Base-by-base conservation (phyloP, 2,888 invertebrate genomes). In the Athetis lepigone region DNA sequence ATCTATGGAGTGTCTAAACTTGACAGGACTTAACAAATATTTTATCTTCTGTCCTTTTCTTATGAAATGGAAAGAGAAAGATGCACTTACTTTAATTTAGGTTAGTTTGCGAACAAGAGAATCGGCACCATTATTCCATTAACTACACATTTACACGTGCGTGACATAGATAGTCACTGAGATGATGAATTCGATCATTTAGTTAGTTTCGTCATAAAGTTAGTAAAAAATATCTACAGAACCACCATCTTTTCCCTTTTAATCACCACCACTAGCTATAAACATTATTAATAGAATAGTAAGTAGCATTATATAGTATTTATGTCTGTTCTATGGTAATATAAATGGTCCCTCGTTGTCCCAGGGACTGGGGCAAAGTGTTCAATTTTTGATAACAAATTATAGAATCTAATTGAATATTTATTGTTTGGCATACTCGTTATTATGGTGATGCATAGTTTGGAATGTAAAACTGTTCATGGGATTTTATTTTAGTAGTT, bases 251-350 rank as follows among this genome's bases (percentile, higher is more conserved):
- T 21, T 16, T 72, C 19, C n/a, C 8, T 42, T 45, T 46, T 49
- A 73, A 66, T 70, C 47, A 37, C 43, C n/a, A 23, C 45, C 16
- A 7, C 2, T 7, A 13, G 19, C 57, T n/a, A 58, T 64, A 75
- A 63, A 72, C 49, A 40, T 69, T 64, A 51, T 56, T 54, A 21
- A 71, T 70, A 76, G 54, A 65, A 73, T 66, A 70, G 51, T 51
- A 62, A 59, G 70, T 76, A 81, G 66, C 70, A 71, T 60, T 61
- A 59, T 51, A 58, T 52, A 58, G 74, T 81, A 77, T 89, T 87
- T 88, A 90, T 89, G 81, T 80, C 45, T 40, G 75, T 83, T 87
- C 81, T 78, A 83, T 83, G 83, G 45, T 66, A 77, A 77, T 77
- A 43, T 58, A 51, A 60, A 60, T 68, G 62, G 77, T 23, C 37